phyloP scores from a whole-genome alignment of 2,888 invertebrate species.

The Epsilonema sp. region DNA sequence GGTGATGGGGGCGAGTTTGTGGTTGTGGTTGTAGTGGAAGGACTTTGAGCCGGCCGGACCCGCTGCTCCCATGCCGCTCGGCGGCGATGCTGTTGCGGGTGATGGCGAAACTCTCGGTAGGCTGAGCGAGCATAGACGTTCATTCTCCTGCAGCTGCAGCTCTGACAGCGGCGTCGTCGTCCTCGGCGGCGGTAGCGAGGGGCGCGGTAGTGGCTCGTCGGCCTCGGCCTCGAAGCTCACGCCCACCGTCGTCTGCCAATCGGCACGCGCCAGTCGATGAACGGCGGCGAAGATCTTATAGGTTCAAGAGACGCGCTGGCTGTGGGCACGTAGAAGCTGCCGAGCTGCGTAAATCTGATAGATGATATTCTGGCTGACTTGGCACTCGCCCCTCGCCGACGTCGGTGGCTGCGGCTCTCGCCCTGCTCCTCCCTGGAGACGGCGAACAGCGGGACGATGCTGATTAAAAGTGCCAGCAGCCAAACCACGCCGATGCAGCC shows the following conservation, averaged over 20 bases:
- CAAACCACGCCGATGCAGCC: constrained; percentile 45
- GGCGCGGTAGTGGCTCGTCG: too few species aligned
- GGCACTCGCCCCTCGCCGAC: constrained; percentile 43
- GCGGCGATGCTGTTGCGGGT: too few species aligned
- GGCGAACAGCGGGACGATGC: constrained; percentile 68
- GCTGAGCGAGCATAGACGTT: too few species aligned
- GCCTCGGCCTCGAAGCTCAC: constrained; percentile 26
- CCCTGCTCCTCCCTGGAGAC: constrained; percentile 43
- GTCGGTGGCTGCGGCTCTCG: too few species aligned
- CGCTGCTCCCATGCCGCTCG: too few species aligned
- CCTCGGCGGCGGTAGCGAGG: too few species aligned
- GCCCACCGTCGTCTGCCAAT: constrained; percentile 52
- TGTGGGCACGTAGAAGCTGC: constrained; percentile 82
- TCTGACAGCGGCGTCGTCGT: too few species aligned
- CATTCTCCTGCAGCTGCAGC: too few species aligned
- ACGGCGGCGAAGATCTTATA: constrained; percentile 86
- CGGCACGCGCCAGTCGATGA: constrained; percentile 70
- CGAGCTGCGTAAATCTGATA: constrained; percentile 78
- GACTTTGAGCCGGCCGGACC: too few species aligned
- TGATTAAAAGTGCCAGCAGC: constrained; percentile 77
- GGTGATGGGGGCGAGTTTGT: too few species aligned
- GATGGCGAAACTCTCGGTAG: too few species aligned
- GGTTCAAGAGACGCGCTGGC: constrained; percentile 85
- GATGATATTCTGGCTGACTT: constrained; percentile 75
- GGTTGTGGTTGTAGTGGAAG: too few species aligned